phyloP scores from a whole-genome alignment of 1,140 invertebrate species.

The Megathymus violae region DNA sequence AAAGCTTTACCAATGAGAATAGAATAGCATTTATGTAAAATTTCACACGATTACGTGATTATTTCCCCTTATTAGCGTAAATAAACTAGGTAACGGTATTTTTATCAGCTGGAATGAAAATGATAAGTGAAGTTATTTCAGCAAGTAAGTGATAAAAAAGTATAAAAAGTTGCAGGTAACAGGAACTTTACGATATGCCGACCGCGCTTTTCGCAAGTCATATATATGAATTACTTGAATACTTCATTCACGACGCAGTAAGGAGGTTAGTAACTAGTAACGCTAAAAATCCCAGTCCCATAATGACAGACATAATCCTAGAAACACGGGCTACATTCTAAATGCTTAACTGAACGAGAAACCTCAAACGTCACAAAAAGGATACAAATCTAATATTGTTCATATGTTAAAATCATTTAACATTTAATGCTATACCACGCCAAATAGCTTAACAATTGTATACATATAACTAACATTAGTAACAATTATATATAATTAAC shows the following conservation, averaged over 20 bases:
- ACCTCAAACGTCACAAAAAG: too few relatives aligned
- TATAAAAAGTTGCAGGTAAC: slow-evolving; percentile 9
- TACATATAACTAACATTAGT: background rate
- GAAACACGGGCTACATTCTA: slow-evolving; percentile 16
- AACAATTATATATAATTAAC: too few relatives aligned
- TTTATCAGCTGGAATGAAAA: slow-evolving; percentile 14
- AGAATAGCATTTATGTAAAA: slow-evolving; percentile 25
- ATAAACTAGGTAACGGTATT: slow-evolving; percentile 22
- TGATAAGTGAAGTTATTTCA: slow-evolving; percentile 5
- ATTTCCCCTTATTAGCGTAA: slow-evolving; percentile 27
- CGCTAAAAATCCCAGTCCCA: background rate
- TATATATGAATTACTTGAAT: slow-evolving; percentile 6
- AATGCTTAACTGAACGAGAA: too few relatives aligned
- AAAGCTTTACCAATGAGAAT: slow-evolving; percentile 12
- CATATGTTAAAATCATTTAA: background rate
- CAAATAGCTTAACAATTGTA: background rate
- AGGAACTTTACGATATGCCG: background rate
- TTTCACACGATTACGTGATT: slow-evolving; percentile 28
- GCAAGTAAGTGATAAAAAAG: background rate
- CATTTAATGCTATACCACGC: background rate
- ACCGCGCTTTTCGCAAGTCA: background rate
- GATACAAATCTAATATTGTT: background rate
- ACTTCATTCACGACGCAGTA: slow-evolving; percentile 5
- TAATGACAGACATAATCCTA: slow-evolving; percentile 23
- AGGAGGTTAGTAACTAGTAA: slow-evolving; percentile 3